Conservation (phyloP, 1,140 invertebrate species). For the Mya arenaria region DNA sequence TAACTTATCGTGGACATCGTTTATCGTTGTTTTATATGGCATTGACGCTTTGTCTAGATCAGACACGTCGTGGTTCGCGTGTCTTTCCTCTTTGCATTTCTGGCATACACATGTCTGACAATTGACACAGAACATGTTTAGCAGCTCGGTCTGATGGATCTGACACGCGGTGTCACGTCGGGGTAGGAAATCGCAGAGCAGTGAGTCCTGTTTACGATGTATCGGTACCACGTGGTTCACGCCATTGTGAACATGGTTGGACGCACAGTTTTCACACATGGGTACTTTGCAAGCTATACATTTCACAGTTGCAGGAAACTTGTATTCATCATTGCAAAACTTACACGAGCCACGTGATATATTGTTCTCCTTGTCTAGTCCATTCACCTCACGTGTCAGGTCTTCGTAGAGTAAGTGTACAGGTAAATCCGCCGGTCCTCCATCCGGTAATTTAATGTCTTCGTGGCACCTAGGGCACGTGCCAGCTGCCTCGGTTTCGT, state of each 20-base stretch:
- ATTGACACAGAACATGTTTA: constrained; percentile 9
- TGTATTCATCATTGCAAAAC: constrained; percentile 45
- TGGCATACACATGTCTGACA: constrained; percentile 35
- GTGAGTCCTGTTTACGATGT: constrained; percentile 45
- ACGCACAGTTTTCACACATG: constrained; percentile 45
- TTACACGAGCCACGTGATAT: constrained; percentile 43
- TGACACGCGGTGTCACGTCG: constrained; percentile 35
- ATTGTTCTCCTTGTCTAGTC: constrained; percentile 8
- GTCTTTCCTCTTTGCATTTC: constrained; percentile 42
- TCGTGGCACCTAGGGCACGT: constrained; percentile 23
- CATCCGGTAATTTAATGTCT: neutral
- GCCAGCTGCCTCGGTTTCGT: neutral
- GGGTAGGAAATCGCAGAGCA: constrained; percentile 44
- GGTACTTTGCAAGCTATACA: constrained; percentile 26
- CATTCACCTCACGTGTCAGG: neutral
- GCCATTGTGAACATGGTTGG: constrained; percentile 41
- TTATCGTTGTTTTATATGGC: constrained; percentile 27
- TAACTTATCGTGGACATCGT: constrained; percentile 25
- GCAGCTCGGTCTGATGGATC: constrained; percentile 20
- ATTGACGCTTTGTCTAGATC: constrained; percentile 20
- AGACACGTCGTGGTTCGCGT: constrained; percentile 24
- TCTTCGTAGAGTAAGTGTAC: constrained; percentile 39
- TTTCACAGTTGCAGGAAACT: constrained; percentile 26
- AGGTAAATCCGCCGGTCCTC: neutral
- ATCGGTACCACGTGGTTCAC: constrained; percentile 39